These are phyloP conservation scores for Colinus virginianus DNA, from an alignment of 2,113 vertebrate genomes.

Conservation along the genomic window DNA sequence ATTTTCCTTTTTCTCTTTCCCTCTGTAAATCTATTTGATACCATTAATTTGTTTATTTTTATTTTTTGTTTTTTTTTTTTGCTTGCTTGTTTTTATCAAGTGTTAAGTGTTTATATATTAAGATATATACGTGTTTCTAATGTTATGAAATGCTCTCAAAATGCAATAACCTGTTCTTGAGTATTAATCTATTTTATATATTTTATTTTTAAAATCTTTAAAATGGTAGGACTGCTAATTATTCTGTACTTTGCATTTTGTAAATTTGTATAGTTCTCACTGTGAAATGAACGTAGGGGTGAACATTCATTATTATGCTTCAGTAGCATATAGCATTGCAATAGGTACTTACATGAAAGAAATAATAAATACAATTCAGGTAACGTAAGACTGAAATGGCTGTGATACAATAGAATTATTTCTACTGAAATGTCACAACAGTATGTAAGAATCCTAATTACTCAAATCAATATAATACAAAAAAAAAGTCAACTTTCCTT, in stretches of 20 bases:
- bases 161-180: not conserved
- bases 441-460: not conserved
- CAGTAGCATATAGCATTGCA: not conserved
- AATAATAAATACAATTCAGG: not conserved
- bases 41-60: not conserved
- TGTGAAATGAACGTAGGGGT: not conserved
- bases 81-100: not conserved
- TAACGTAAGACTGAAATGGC: not conserved
- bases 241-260: no score
- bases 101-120: not conserved
- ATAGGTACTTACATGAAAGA: not conserved
- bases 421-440: not conserved
- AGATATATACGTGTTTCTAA: not conserved
- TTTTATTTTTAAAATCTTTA: not conserved
- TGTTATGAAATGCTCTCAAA: not conserved
- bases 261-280: not conserved
- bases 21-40: not conserved
- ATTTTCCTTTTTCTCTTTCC: not conserved
- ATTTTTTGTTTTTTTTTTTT: no score
- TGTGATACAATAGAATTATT: not conserved
- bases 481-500: not conserved
- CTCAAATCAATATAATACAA: not conserved
- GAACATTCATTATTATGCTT: not conserved
- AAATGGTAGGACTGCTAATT: fast-evolving
- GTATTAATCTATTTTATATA: not conserved